Evolutionary conservation across 2,113 vertebrate genomes (phyloP), one percentile per base, ranked within the genome.

Genomic region (Natator depressus): DNA sequence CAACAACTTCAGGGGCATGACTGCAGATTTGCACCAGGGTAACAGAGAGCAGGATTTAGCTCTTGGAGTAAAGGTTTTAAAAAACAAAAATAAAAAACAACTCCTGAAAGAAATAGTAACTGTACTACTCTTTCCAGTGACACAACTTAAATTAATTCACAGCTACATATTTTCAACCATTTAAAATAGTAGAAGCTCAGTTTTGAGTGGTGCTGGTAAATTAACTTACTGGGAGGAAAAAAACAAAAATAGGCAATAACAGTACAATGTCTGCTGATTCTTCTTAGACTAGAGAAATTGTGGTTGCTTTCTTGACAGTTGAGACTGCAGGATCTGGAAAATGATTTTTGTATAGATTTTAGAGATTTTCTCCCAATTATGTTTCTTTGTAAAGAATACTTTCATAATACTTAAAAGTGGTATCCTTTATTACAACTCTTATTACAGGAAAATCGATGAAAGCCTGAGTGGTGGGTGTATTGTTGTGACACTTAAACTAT

Each of bases 401-500:
- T 97, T 72, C 51, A 92, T 92, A 92, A 95, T 94, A 95, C 95
- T 97, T 93, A 95, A 96, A 98, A 97, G 90, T 3, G 10, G 88
- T 98, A 97, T 98, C 96, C 96, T 98, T 95, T 97, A 96, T 98
- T 97, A 96, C 93, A 95, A 91, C 65, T 85, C 49, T 97, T 97
- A 95, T 97, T 98, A 96, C 86, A 96, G 92, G 53, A 91, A 97
- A 97, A 96, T 94, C 55, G 54, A 96, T 85, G 90, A 95, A 97
- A 97, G 86, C 54, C 54, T 90, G 94, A 97, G 94, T 88, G 82
- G 98, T 98, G 97, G 98, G 98, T 97, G 97, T 98, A 98, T 97
- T 98, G 97, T 98, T 98, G 96, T 98, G 98, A 98, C 98, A 97
- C 96, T 96, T 97, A 96, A 98, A 98, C 95, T 98, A 98, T 98